Percentiles rank a stretch among this genome's conserved stretches.
phyloP scores from a whole-genome alignment of 2,797 vertebrate genomes.

The Acanthurus lineatus region DNA sequence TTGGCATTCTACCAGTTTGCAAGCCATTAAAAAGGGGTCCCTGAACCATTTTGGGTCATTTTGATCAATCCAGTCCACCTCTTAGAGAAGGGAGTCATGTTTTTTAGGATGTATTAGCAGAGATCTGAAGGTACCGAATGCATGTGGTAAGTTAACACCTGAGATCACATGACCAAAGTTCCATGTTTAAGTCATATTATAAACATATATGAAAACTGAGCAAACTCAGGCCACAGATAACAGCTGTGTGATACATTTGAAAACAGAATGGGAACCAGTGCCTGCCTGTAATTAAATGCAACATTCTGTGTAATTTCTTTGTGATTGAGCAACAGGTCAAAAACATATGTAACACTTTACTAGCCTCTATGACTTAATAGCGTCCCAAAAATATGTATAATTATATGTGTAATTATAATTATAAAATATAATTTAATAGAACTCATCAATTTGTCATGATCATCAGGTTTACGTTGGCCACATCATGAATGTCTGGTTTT shows the following conservation, averaged over 20 bases:
- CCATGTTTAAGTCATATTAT: background rate
- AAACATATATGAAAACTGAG: background rate
- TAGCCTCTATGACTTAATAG: background rate
- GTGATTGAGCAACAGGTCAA: background rate
- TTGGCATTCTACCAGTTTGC: too few relatives aligned
- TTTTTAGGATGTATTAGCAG: background rate
- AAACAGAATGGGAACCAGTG: background rate
- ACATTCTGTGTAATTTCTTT: background rate
- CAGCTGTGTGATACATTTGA: background rate
- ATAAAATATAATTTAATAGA: background rate
- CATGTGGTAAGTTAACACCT: too few relatives aligned
- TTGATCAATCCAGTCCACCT: too few relatives aligned
- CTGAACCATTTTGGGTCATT: too few relatives aligned
- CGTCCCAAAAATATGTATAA: background rate
- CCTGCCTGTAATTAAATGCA: background rate
- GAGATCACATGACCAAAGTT: background rate
- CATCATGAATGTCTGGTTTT: background rate
- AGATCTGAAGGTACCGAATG: background rate
- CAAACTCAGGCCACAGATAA: background rate
- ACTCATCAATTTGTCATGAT: background rate
- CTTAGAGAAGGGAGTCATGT: background rate
- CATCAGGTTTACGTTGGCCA: background rate
- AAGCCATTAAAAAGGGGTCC: too few relatives aligned
- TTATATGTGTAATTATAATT: too few relatives aligned
- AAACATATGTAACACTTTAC: background rate